Conservation (phyloP, 2,113 vertebrate species). For the Callionymus lyra region DNA sequence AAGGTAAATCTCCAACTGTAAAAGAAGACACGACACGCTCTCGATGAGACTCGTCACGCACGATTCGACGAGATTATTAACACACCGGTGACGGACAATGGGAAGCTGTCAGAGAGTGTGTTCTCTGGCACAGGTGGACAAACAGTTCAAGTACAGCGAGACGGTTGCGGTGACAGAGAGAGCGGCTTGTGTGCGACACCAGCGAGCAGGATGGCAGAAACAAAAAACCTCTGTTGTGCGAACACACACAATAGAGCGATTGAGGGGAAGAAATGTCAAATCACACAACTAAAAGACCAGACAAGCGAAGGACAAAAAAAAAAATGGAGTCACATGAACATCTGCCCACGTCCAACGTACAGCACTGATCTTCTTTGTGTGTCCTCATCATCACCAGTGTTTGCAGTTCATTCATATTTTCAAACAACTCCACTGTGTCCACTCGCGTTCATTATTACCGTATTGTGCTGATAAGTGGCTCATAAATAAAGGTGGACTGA, state of each 20-base stretch:
- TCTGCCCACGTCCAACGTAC: conserved; percentile 3
- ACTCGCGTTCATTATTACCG: too few species aligned
- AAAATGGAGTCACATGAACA: conserved; percentile 33
- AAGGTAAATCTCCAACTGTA: conserved; percentile 95
- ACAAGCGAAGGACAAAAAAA: conserved; percentile 19
- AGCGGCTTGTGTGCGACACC: conserved; percentile 11
- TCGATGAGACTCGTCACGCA: conserved; percentile 20
- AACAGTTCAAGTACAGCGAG: background rate
- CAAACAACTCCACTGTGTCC: too few species aligned
- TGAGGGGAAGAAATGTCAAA: conserved; percentile 34
- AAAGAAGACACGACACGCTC: conserved; percentile 65
- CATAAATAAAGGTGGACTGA: too few species aligned
- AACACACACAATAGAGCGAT: conserved; percentile 44
- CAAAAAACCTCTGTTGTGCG: conserved; percentile 41
- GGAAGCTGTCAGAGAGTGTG: conserved; percentile 7
- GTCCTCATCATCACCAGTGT: too few species aligned
- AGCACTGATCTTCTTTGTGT: background rate
- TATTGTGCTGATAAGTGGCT: too few species aligned
- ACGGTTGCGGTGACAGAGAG: background rate
- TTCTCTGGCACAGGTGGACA: conserved; percentile 12
- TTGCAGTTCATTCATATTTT: too few species aligned
- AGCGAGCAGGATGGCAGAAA: conserved; percentile 11
- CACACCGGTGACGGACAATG: conserved; percentile 8
- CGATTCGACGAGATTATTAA: background rate
- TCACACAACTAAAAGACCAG: conserved; percentile 20